phyloP scores from a whole-genome alignment of 2,113 vertebrate species.

The Pseudorectes ferrugineus region DNA sequence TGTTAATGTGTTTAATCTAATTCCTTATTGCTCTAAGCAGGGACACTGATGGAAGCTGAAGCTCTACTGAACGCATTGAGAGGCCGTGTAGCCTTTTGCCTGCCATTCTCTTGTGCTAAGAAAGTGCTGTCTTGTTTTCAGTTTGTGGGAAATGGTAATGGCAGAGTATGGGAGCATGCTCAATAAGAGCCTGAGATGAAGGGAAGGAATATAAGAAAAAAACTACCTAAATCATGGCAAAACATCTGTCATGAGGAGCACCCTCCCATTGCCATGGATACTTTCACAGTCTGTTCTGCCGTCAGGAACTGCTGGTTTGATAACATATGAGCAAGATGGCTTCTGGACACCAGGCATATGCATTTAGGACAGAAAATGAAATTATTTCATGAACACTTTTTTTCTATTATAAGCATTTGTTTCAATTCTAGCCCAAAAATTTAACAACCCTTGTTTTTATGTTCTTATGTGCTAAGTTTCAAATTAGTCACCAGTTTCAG shows the following conservation, averaged over 20 bases:
- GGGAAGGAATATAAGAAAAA: not conserved
- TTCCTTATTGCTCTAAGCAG: not conserved
- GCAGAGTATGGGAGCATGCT: not conserved
- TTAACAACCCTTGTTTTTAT: not conserved
- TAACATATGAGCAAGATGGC: not conserved
- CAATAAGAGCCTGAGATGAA: not conserved
- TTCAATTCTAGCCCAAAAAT: not conserved
- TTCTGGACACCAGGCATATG: not conserved
- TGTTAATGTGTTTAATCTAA: not conserved
- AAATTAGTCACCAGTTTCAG: not conserved
- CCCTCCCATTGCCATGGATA: not conserved
- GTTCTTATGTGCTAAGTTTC: not conserved
- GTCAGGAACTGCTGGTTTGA: not conserved
- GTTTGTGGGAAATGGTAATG: not conserved
- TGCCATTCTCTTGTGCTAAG: not conserved
- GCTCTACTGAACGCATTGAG: not conserved
- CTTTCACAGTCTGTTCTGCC: not conserved
- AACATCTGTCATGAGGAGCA: not conserved
- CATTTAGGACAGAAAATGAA: not conserved
- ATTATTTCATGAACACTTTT: not conserved
- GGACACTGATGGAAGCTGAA: not conserved
- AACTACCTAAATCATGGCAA: not conserved
- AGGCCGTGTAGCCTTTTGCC: accelerated
- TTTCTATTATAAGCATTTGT: not conserved
- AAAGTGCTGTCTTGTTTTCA: not conserved